Percentiles rank a stretch among this genome's conserved stretches.
These are phyloP conservation scores for Odocoileus hemionus DNA, from an alignment of 2,113 vertebrate species.

Conservation along the genomic window DNA sequence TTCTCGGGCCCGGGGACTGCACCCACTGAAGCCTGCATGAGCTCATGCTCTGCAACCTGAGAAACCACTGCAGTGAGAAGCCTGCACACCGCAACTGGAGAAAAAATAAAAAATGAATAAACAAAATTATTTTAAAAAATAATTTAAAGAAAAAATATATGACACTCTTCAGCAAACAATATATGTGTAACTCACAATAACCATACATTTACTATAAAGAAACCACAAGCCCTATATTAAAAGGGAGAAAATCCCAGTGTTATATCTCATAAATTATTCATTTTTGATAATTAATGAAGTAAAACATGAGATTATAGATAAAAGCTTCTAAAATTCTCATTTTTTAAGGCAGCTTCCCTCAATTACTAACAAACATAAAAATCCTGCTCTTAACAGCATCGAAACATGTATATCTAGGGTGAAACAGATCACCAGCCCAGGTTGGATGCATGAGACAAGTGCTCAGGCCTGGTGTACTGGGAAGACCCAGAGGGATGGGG, in stretches of 20 bases:
- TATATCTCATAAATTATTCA: neutral
- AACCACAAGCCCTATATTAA: neutral
- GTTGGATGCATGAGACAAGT: too few species aligned
- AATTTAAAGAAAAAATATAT: neutral
- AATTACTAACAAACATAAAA: neutral
- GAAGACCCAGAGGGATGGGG: too few species aligned
- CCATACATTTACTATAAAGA: neutral
- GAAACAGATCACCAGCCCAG: too few species aligned
- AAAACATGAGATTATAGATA: neutral
- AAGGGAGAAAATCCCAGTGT: neutral
- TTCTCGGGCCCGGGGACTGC: rapidly evolving
- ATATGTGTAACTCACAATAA: neutral
- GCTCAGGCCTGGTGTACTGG: too few species aligned
- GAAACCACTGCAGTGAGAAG: neutral
- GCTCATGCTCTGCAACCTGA: neutral
- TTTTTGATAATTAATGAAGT: neutral
- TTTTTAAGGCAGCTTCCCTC: neutral
- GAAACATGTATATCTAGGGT: too few species aligned
- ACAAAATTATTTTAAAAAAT: neutral
- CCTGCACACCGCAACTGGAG: rapidly evolving
- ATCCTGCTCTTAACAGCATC: neutral
- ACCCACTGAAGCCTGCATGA: neutral
- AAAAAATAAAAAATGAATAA: neutral
- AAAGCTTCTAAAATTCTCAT: neutral
- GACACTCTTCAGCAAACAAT: neutral